Conservation (phyloP, 2,888 invertebrate species). For the Cryptocheilus praepositus region DNA sequence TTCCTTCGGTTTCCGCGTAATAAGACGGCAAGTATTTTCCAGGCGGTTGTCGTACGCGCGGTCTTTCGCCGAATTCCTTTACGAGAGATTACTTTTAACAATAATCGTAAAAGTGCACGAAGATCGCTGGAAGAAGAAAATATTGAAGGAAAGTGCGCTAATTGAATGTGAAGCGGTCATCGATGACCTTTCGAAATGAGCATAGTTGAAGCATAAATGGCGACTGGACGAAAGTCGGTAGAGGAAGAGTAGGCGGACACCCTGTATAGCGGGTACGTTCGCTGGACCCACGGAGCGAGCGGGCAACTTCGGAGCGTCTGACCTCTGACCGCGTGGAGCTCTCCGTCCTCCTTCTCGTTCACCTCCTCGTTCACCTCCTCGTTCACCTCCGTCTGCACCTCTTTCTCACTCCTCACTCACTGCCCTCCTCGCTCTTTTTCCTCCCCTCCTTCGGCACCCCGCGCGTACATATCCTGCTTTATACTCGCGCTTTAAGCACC, state of each 20-base stretch:
- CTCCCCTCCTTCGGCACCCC: conserved; percentile 38
- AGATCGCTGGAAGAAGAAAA: too few species aligned
- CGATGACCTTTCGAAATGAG: too few species aligned
- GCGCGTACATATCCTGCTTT: conserved; percentile 55
- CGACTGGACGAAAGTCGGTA: too few species aligned
- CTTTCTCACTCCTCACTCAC: conserved; percentile 26
- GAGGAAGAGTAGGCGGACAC: conserved; percentile 33
- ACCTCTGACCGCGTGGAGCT: conserved; percentile 69
- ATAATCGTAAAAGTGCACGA: too few species aligned
- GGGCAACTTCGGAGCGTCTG: conserved; percentile 68
- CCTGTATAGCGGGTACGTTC: conserved; percentile 50
- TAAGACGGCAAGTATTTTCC: conserved; percentile 15
- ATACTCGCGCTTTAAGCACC: conserved; percentile 63
- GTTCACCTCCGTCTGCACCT: conserved; percentile 22
- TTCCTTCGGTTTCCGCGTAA: conserved; percentile 14
- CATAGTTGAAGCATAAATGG: too few species aligned
- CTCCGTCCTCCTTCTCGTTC: conserved; percentile 52
- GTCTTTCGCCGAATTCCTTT: too few species aligned
- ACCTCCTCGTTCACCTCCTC: conserved; percentile 20
- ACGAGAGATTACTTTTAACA: too few species aligned
- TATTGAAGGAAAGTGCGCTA: too few species aligned
- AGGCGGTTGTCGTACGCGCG: too few species aligned
- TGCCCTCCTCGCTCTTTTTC: conserved; percentile 23
- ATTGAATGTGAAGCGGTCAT: too few species aligned
- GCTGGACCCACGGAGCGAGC: conserved; percentile 64